These are phyloP conservation scores for Sinocyclocheilus rhinocerous DNA, from an alignment of 2,113 vertebrate species.

Conservation along the genomic window DNA sequence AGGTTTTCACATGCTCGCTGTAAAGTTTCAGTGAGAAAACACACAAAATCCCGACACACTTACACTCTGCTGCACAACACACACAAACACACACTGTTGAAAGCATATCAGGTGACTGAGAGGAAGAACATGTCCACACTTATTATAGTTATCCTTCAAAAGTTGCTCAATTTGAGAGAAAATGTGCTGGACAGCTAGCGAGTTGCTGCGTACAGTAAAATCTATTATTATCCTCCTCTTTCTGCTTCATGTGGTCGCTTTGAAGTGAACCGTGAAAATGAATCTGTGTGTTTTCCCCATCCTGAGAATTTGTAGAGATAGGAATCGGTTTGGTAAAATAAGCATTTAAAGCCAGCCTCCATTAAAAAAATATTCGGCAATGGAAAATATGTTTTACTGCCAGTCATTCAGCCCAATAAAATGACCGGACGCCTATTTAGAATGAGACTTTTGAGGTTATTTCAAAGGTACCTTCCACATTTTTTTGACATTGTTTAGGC, in stretches of 20 bases:
- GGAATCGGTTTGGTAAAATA: conserved; percentile 60
- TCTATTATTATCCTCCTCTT: conserved; percentile 49
- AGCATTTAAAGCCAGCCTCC: conserved; percentile 46
- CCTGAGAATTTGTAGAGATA: conserved; percentile 60
- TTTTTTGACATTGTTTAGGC: conserved; percentile 1
- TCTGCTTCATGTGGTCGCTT: conserved; percentile 51
- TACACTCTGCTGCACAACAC: conserved; percentile 27
- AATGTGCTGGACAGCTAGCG: conserved; percentile 36
- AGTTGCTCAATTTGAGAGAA: background rate
- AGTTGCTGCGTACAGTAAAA: conserved; percentile 49
- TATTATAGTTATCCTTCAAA: conserved; percentile 55
- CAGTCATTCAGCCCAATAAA: conserved; percentile 44
- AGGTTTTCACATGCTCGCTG: conserved; percentile 18
- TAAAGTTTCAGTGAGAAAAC: conserved; percentile 28
- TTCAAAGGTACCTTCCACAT: conserved; percentile 1
- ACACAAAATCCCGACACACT: conserved; percentile 39
- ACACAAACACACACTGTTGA: conserved; percentile 37
- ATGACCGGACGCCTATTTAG: conserved; percentile 3
- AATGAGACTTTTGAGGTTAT: conserved; percentile 6
- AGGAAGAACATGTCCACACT: conserved; percentile 59
- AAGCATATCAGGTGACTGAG: conserved; percentile 40
- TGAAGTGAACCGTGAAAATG: conserved; percentile 50
- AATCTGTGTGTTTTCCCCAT: conserved; percentile 53
- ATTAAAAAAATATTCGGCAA: conserved; percentile 62
- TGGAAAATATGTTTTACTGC: conserved; percentile 37